phyloP scores from a whole-genome alignment of 2,797 vertebrate genomes.

The Acrossocheilus fasciatus region DNA sequence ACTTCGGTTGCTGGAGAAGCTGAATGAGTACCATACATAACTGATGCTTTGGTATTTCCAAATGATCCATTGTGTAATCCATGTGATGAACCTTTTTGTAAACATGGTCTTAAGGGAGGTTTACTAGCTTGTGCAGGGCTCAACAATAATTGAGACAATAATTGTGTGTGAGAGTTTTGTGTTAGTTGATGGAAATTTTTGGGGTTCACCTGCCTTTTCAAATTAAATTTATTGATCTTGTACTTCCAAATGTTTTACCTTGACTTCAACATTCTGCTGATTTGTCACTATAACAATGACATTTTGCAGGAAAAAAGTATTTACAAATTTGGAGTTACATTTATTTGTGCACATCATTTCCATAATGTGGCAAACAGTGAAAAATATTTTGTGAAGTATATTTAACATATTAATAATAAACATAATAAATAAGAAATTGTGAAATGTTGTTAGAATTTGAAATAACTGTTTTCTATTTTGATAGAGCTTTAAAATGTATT shows the following conservation, averaged over 20 bases:
- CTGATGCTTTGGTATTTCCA: constrained; percentile 54
- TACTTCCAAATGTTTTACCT: too few species aligned
- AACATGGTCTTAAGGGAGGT: constrained; percentile 35
- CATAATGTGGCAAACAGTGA: background rate
- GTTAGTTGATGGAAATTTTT: background rate
- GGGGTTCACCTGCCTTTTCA: background rate
- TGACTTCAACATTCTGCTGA: background rate
- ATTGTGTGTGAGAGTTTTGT: background rate
- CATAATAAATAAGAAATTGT: too few species aligned
- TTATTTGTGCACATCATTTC: background rate
- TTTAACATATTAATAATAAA: too few species aligned
- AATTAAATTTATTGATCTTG: constrained; percentile 7
- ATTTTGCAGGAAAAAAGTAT: too few species aligned
- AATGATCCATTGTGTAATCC: constrained; percentile 55
- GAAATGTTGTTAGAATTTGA: too few species aligned
- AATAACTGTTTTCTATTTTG: too few species aligned
- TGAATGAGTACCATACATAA: constrained; percentile 50
- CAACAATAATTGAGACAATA: background rate
- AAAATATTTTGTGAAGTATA: too few species aligned
- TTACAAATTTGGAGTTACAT: background rate
- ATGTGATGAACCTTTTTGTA: constrained; percentile 46
- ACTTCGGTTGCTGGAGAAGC: constrained; percentile 46
- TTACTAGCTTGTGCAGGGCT: constrained; percentile 45
- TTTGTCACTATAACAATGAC: background rate
- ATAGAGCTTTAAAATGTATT: too few species aligned